These are phyloP conservation scores for Lysiphlebus fabarum DNA, from an alignment of 1,140 invertebrate genomes.

Conservation along the genomic window DNA sequence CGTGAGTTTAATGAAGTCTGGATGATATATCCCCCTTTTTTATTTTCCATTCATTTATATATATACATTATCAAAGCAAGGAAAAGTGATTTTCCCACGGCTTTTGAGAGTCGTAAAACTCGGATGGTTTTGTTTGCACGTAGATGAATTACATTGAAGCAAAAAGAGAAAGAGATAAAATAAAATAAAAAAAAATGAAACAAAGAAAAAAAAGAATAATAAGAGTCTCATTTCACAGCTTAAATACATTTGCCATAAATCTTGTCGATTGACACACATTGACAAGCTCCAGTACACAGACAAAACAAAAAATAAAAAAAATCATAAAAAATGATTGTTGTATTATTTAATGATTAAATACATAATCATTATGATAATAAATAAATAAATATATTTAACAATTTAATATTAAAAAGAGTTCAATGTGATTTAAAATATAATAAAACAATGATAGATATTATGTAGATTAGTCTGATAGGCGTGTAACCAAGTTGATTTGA, in stretches of 20 bases:
- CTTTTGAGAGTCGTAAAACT: constrained; percentile 7
- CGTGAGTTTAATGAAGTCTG: constrained; percentile 15
- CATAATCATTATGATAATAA: not conserved
- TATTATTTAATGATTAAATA: constrained; percentile 1
- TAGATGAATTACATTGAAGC: constrained; percentile 8
- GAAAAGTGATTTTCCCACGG: constrained; percentile 13
- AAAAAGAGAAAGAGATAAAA: not conserved
- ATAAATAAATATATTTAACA: constrained; percentile 2
- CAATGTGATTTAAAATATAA: constrained; percentile 5
- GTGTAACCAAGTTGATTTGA: constrained; percentile 24
- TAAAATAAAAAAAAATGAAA: not conserved
- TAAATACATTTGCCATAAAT: constrained; percentile 4
- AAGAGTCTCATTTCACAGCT: too few relatives aligned
- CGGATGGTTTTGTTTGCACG: constrained; percentile 12
- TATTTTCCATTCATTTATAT: not conserved
- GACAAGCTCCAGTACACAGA: not conserved
- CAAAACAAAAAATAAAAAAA: too few relatives aligned
- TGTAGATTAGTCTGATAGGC: constrained; percentile 24
- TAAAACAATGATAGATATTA: constrained; percentile 12
- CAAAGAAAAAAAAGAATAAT: too few relatives aligned
- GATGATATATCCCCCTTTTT: not conserved
- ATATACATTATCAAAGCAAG: not conserved
- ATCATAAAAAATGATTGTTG: too few relatives aligned
- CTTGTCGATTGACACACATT: constrained; percentile 9
- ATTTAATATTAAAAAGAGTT: constrained; percentile 1